These are phyloP conservation scores for Edolisoma coerulescens DNA, from an alignment of 2,113 vertebrate genomes.

Conservation along the genomic window DNA sequence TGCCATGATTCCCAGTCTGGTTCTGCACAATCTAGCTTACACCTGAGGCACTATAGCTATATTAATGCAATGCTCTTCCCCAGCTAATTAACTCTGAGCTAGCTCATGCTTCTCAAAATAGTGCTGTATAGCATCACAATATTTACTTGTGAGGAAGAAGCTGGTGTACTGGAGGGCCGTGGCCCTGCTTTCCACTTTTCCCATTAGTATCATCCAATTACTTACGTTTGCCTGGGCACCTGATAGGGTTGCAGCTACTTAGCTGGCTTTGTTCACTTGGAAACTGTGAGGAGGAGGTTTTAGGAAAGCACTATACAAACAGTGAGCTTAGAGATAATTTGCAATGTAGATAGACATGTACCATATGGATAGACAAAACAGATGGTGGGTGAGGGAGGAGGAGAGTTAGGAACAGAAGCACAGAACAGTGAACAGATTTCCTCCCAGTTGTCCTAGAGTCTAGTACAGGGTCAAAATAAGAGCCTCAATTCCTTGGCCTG, in stretches of 20 bases:
- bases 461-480: neutral
- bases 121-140: neutral
- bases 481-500: neutral
- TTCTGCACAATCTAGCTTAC: neutral
- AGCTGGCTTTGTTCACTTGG: neutral
- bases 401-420: constrained; percentile 12
- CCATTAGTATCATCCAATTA: neutral
- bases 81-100: constrained; percentile 18
- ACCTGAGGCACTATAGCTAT: neutral
- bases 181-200: neutral
- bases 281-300: neutral
- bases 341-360: constrained; percentile 19
- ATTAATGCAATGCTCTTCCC: neutral
- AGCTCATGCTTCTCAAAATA: neutral
- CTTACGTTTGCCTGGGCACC: neutral
- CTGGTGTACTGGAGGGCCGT: neutral
- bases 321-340: constrained; percentile 3
- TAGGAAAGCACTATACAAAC: neutral
- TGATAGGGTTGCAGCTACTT: neutral
- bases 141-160: neutral
- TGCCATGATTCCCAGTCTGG: neutral
- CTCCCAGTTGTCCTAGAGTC: neutral
- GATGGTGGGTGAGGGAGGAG: neutral
- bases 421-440: constrained; percentile 9
- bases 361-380: constrained; percentile 33